Evolutionary conservation across 1,140 invertebrate genomes (phyloP).

Genomic region (Bombus haemorrhoidalis): DNA sequence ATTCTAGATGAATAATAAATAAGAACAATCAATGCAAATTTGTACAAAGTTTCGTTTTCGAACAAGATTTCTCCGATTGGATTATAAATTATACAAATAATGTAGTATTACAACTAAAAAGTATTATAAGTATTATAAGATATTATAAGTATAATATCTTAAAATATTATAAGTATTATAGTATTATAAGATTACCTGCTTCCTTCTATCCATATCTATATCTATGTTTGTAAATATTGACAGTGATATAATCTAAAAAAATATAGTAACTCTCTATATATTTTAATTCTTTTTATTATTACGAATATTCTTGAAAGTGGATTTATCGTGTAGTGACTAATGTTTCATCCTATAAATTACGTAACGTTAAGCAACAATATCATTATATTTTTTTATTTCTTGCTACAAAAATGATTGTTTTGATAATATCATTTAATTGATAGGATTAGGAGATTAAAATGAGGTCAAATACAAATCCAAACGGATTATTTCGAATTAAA

Average conservation of each 20-base stretch:
- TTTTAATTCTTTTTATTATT: background rate
- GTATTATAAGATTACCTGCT: background rate
- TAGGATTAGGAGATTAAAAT: background rate
- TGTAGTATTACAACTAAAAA: too few relatives aligned
- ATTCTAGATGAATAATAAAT: background rate
- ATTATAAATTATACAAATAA: background rate
- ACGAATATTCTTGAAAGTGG: background rate
- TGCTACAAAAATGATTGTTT: background rate
- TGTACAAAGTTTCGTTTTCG: background rate
- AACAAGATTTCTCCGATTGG: background rate
- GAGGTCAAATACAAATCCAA: background rate
- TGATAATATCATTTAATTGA: background rate
- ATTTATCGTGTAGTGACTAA: background rate
- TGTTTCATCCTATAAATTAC: background rate
- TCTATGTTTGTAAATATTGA: background rate
- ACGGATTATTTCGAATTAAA: background rate
- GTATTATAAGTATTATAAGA: background rate
- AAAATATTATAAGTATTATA: too few relatives aligned
- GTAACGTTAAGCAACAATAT: background rate
- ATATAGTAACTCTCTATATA: background rate
- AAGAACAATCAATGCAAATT: background rate
- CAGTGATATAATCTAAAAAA: background rate
- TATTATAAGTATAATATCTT: too few relatives aligned
- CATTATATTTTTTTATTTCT: background rate
- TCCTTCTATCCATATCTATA: background rate